A percentile compares a stretch with the other conserved stretches of the same genome.
Conservation (phyloP, 2,888 invertebrate genomes). For the Ernsta delagoae region DNA sequence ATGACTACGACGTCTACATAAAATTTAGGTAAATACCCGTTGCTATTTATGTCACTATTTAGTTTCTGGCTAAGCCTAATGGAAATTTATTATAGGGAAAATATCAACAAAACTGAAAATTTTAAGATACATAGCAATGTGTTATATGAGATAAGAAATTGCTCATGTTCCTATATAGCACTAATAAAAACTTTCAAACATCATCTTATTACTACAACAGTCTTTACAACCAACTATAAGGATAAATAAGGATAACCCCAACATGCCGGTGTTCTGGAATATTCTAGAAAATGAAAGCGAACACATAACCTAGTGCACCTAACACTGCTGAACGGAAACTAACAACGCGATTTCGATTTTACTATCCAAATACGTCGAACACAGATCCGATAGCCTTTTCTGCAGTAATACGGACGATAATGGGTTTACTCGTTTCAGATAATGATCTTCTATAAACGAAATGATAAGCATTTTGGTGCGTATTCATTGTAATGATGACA, state of each 20-base stretch:
- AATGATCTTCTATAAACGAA: slow-evolving; percentile 75
- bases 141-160: too few relatives aligned
- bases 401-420: slow-evolving; percentile 71
- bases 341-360: slow-evolving; percentile 58
- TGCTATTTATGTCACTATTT: not conserved
- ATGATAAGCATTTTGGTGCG: slow-evolving; percentile 69
- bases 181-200: not conserved
- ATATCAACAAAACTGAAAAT: not conserved
- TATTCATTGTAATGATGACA: slow-evolving; percentile 31
- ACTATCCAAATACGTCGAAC: slow-evolving; percentile 64
- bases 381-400: slow-evolving; percentile 73
- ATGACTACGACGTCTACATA: too few relatives aligned
- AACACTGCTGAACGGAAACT: slow-evolving; percentile 38
- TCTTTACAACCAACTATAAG: not conserved
- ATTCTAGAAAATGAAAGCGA: slow-evolving; percentile 35
- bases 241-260: slow-evolving; percentile 20
- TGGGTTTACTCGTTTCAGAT: slow-evolving; percentile 70
- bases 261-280: not conserved
- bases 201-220: not conserved
- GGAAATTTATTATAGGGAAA: not conserved
- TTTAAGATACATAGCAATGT: not conserved
- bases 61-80: too few relatives aligned
- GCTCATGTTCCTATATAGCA: not conserved
- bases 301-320: slow-evolving; percentile 36
- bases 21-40: not conserved